phyloP scores from a whole-genome alignment of 1,140 invertebrate species.

The Lasaia peninsularis region DNA sequence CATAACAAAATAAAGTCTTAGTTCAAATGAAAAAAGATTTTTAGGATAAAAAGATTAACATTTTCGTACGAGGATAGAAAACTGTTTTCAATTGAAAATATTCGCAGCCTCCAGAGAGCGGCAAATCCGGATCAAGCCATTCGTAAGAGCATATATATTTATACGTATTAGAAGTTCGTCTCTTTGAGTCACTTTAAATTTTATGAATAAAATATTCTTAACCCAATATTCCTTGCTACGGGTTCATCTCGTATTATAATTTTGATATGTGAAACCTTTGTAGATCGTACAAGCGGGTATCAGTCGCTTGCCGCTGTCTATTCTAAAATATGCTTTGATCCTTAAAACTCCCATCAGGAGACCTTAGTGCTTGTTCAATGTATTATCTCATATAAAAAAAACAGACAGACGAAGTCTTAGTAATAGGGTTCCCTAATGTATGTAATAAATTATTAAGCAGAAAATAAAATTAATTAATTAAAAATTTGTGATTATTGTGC shows the following conservation, averaged over 20 bases:
- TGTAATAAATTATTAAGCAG: no score
- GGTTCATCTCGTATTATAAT: not conserved
- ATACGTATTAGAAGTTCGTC: not conserved
- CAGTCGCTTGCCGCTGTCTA: no score
- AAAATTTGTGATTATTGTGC: no score
- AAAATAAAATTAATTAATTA: no score
- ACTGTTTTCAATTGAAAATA: constrained; percentile 24
- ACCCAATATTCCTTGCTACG: not conserved
- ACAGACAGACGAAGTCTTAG: no score
- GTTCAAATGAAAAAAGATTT: not conserved
- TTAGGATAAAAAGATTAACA: not conserved
- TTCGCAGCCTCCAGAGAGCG: constrained; percentile 19
- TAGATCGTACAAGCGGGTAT: no score
- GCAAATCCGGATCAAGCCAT: constrained; percentile 27
- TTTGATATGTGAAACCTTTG: not conserved
- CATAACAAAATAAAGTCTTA: no score
- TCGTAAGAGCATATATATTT: constrained; percentile 1
- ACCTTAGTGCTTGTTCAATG: no score
- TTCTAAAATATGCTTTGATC: no score
- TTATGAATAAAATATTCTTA: not conserved
- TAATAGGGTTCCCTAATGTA: no score
- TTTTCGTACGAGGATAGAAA: constrained; percentile 13
- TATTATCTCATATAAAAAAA: no score
- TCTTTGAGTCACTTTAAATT: not conserved
- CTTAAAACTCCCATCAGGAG: no score